Conservation (phyloP, 1,140 invertebrate species). For the Drosophila nasuta region DNA sequence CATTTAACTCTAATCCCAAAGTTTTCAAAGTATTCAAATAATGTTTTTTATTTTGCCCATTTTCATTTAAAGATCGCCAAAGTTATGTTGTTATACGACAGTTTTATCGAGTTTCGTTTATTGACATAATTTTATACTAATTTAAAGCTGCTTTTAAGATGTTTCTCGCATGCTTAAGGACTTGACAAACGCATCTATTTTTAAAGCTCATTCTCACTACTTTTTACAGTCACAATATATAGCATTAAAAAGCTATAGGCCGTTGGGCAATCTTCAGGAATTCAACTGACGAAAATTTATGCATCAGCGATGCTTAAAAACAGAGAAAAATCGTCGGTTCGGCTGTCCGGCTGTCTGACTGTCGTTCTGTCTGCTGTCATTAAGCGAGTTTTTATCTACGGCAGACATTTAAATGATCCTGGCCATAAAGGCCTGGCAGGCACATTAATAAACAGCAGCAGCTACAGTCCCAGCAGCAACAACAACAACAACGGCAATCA, state of each 20-base stretch:
- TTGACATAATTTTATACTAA: neutral
- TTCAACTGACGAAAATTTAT: constrained; percentile 48
- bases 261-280: constrained; percentile 51
- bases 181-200: constrained; percentile 5
- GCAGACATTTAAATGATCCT: constrained; percentile 67
- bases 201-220: neutral
- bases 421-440: constrained; percentile 40
- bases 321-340: constrained; percentile 2
- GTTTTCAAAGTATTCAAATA: neutral
- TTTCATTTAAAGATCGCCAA: no score
- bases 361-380: constrained; percentile 47
- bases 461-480: constrained; percentile 15
- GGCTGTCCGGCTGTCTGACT: neutral
- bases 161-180: neutral
- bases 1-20: neutral
- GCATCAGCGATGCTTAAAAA: constrained; percentile 24
- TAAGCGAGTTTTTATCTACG: constrained; percentile 66
- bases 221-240: constrained; percentile 14
- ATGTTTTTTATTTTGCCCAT: no score
- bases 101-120: neutral
- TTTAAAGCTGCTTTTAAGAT: neutral
- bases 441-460: constrained; percentile 31
- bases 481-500: constrained; percentile 16
- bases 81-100: no score
- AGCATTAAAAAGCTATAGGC: constrained; percentile 22